These are phyloP conservation scores for Zaprionus kolodkinae DNA, from an alignment of 1,140 invertebrate species.

Conservation along the genomic window DNA sequence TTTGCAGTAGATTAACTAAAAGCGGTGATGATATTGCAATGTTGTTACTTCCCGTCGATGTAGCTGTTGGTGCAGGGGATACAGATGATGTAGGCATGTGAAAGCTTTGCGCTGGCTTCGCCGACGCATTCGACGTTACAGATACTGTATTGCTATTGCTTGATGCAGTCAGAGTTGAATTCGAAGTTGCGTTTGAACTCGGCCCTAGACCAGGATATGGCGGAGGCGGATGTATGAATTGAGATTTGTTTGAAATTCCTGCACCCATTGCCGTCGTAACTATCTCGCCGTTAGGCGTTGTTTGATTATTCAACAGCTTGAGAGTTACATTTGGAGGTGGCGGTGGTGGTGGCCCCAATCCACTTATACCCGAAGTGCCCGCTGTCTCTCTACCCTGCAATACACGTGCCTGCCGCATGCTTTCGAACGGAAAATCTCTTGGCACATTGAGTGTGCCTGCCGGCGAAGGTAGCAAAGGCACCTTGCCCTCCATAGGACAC, in stretches of 20 bases:
- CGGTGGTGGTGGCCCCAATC: slow-evolving; percentile 61
- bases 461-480: slow-evolving; percentile 85
- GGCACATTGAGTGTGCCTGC: slow-evolving; percentile 53
- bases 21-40: slow-evolving; percentile 92
- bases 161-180: slow-evolving; percentile 30
- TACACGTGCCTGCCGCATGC: slow-evolving; percentile 93
- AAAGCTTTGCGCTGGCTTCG: slow-evolving; percentile 60
- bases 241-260: slow-evolving; percentile 67
- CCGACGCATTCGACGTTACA: slow-evolving; percentile 27
- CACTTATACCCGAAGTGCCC: slow-evolving; percentile 26
- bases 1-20: slow-evolving; percentile 95
- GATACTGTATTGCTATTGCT: slow-evolving; percentile 48
- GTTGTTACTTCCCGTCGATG: slow-evolving; percentile 71
- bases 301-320: slow-evolving; percentile 72
- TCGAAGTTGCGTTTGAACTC: slow-evolving; percentile 35
- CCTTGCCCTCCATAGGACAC: slow-evolving; percentile 90
- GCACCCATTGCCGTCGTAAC: slow-evolving; percentile 40
- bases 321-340: slow-evolving; percentile 75
- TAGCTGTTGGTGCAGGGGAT: slow-evolving; percentile 73
- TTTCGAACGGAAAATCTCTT: slow-evolving; percentile 92
- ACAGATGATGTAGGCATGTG: slow-evolving; percentile 51
- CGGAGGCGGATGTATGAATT: slow-evolving; percentile 84
- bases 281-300: slow-evolving; percentile 62
- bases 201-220: slow-evolving; percentile 85
- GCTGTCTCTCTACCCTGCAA: slow-evolving; percentile 85